Conservation (phyloP, 1,140 invertebrate genomes). For the Heliothis virescens region DNA sequence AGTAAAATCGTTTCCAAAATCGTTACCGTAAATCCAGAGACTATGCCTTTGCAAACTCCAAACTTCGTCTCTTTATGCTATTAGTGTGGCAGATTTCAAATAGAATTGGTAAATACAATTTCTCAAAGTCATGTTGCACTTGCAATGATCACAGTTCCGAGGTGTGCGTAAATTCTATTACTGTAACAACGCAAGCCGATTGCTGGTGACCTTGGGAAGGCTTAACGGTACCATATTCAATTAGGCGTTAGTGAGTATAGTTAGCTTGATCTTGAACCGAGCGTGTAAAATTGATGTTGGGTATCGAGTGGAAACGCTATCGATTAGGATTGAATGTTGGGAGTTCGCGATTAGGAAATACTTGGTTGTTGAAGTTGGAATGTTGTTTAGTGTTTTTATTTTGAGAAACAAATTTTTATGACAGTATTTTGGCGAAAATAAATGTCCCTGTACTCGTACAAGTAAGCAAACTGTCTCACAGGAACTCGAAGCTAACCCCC, state of each 20-base stretch:
- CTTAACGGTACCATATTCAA: slow-evolving; percentile 36
- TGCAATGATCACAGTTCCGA: not conserved
- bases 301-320: not conserved
- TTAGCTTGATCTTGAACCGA: not conserved
- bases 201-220: slow-evolving; percentile 18
- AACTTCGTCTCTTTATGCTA: too few species aligned
- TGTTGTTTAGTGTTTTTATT: not conserved
- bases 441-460: too few species aligned
- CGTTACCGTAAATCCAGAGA: too few species aligned
- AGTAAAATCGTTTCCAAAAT: too few species aligned
- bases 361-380: too few species aligned
- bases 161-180: slow-evolving; percentile 24
- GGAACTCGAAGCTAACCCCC: too few species aligned
- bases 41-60: too few species aligned
- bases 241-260: not conserved
- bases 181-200: slow-evolving; percentile 27
- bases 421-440: too few species aligned
- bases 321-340: too few species aligned
- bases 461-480: too few species aligned
- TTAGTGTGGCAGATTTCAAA: too few species aligned
- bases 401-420: not conserved
- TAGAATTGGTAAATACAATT: not conserved
- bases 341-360: too few species aligned
- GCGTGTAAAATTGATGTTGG: not conserved
- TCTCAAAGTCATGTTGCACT: slow-evolving; percentile 5